Percentiles rank a stretch among this genome's conserved stretches.
phyloP scores from a whole-genome alignment of 2,797 vertebrate species.

The Picus viridis region DNA sequence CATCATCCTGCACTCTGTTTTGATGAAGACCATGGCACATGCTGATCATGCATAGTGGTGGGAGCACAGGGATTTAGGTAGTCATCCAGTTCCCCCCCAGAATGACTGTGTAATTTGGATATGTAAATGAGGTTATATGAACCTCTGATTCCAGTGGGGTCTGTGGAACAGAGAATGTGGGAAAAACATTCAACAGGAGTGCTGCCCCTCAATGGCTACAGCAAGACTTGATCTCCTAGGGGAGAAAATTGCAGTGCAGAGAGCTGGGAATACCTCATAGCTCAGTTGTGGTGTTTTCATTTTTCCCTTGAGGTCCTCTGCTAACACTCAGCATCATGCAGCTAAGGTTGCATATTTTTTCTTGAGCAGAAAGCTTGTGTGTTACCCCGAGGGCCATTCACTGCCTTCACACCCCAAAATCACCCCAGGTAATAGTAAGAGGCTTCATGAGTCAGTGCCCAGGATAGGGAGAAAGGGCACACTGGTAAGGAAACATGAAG shows the following conservation, averaged over 20 bases:
- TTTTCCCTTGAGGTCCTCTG: not conserved
- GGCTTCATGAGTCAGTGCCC: fast-evolving
- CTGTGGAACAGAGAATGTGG: not conserved
- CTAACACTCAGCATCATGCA: not conserved
- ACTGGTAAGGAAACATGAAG: not conserved
- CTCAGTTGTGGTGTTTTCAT: not conserved
- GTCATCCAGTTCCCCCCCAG: not conserved
- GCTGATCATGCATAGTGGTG: not conserved
- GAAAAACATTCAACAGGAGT: not conserved
- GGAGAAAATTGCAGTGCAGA: not conserved
- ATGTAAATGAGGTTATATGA: not conserved
- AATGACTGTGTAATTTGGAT: not conserved
- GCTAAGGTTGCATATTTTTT: not conserved
- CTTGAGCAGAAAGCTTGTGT: not conserved
- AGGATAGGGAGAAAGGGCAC: not conserved
- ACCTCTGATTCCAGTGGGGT: not conserved
- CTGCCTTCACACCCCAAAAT: not conserved
- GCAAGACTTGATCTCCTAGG: not conserved
- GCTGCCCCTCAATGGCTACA: not conserved
- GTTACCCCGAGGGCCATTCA: not conserved
- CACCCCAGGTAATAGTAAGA: not conserved
- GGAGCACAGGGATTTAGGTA: not conserved
- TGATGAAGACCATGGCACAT: not conserved
- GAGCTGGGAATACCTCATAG: not conserved
- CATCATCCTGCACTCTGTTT: not conserved